A percentile compares a stretch with the other conserved stretches of the same genome.
phyloP scores from a whole-genome alignment of 2,113 vertebrate species.

The Phaetusa simplex region DNA sequence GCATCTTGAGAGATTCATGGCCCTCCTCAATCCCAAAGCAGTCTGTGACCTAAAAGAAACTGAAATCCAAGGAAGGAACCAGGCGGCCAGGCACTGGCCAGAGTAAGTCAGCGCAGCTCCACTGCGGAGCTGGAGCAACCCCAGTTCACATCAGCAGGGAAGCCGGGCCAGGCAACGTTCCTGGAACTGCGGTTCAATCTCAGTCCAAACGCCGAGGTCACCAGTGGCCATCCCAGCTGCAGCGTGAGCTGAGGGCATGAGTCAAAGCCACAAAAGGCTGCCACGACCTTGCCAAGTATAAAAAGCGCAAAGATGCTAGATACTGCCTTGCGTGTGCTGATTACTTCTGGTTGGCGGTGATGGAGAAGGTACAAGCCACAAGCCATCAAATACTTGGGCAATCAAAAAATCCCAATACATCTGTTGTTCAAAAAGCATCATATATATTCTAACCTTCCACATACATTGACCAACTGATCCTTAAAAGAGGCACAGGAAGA shows the following conservation, averaged over 20 bases:
- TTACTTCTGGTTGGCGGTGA: neutral
- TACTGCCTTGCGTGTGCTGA: neutral
- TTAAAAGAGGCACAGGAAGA: neutral
- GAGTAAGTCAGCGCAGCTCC: neutral
- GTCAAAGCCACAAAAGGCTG: conserved; percentile 10
- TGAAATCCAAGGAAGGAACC: neutral
- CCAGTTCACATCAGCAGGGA: neutral
- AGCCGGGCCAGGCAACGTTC: neutral
- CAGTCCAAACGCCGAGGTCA: neutral
- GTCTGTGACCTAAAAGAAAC: neutral
- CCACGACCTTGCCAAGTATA: neutral
- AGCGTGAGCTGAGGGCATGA: neutral
- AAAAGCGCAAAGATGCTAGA: neutral
- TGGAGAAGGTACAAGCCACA: neutral
- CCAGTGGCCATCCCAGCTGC: neutral
- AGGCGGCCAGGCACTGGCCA: neutral
- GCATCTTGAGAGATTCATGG: neutral
- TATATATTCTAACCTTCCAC: neutral
- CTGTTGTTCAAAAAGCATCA: neutral
- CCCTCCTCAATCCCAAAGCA: neutral
- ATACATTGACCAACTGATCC: neutral
- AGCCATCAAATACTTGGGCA: neutral
- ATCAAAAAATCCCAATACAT: neutral
- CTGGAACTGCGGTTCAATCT: neutral
- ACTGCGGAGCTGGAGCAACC: neutral